Conservation (phyloP, 2,113 vertebrate genomes). For the Pelusios castaneus region DNA sequence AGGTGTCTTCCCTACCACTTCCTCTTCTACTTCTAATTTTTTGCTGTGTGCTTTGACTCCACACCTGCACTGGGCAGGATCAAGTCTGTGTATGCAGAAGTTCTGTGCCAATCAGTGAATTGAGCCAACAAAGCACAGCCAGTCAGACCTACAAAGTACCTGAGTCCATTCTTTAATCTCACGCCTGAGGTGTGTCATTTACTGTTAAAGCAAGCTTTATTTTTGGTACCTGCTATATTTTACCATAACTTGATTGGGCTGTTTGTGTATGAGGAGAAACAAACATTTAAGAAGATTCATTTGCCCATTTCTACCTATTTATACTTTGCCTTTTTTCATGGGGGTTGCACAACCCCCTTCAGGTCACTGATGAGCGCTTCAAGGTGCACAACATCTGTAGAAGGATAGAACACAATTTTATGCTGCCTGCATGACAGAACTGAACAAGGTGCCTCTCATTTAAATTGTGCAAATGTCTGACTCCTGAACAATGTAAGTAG, state of each 20-base stretch:
- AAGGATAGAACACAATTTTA: slow-evolving; percentile 59
- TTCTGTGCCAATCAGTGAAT: not conserved
- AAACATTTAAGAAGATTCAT: not conserved
- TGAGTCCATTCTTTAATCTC: not conserved
- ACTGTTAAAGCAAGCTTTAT: not conserved
- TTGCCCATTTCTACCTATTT: not conserved
- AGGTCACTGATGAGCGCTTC: not conserved
- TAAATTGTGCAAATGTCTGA: slow-evolving; percentile 61
- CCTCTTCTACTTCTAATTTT: not conserved
- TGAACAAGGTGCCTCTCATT: slow-evolving; percentile 62
- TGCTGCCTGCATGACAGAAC: slow-evolving; percentile 37
- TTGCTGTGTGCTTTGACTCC: not conserved
- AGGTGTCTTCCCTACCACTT: not conserved
- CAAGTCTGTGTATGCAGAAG: not conserved
- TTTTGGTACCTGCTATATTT: not conserved
- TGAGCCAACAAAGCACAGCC: not conserved
- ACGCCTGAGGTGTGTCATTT: not conserved
- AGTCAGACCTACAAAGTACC: not conserved
- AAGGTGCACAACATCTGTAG: not conserved
- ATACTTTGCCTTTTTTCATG: not conserved
- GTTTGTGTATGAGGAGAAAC: slow-evolving; percentile 2
- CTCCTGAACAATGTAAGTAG: slow-evolving; percentile 37
- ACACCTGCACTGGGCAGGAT: fast-evolving
- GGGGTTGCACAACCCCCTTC: not conserved
- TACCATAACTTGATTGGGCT: not conserved